Base-by-base conservation (phyloP, 2,113 vertebrate species). In the Lamprologus speciosus region DNA sequence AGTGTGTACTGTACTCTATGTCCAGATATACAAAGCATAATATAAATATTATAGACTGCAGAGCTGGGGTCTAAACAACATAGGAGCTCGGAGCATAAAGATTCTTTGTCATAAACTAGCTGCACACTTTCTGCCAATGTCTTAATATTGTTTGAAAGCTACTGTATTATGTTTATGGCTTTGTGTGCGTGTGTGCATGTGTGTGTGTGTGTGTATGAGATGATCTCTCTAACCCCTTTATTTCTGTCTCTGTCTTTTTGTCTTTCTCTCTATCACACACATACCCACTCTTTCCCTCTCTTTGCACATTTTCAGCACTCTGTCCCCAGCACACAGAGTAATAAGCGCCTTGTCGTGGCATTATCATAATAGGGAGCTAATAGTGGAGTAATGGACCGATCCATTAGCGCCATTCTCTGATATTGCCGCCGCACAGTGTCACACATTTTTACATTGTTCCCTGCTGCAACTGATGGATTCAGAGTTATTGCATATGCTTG, bases 331-430 rank as follows among this genome's bases (percentile, higher is more conserved):
- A 79, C 13, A 12, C 57, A 84, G 37, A 42, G 58, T 87, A 82
- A 84, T 88, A 93, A 80, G 70, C 8, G 2, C 57, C 87, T 55
- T 88, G 68, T 85, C 86, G 65, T 54, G 78, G 60, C 55, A 65
- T 83, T 78, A 82, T 93, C 79, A 92, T 92, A 93, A 92, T 90
- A 84, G 92, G 50, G 21, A 35, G 81, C 89, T 94, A 94, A 94
- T 93, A 89, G 93, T 50, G 57, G 14, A 91, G 84, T 94, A 94
- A 94, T 92, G 91, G 93, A 90, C 85, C 93, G 87, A 91, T 90
- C 87, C 91, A 94, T 92, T 92, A 88, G 92, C 88, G 85, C 84
- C 85, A 83, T 93, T 90, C 65, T 90, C 63, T 81, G 42, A 88
- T 90, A 80, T 91, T 75, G 8, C 84, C 2, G 2, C 55, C 4